Evolutionary conservation across 2,888 invertebrate species (phyloP).

Genomic region (Lepetodrilus schrolli): DNA sequence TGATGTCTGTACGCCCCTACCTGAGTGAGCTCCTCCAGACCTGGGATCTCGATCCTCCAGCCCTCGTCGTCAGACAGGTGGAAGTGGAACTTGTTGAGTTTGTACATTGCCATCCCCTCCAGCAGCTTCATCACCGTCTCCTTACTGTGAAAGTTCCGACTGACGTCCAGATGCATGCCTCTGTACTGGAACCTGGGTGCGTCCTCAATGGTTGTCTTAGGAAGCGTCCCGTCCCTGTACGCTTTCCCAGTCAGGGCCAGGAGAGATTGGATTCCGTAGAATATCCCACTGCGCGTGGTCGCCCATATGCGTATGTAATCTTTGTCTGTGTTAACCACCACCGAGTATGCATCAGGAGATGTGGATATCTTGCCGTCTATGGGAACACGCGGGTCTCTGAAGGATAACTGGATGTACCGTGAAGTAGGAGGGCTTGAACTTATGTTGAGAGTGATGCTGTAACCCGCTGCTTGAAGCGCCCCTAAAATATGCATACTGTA

Average conservation of each 20-base stretch:
- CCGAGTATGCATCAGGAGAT: slow-evolving; percentile 46
- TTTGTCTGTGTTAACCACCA: slow-evolving; percentile 39
- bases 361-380: background rate
- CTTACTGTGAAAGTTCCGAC: slow-evolving; percentile 65
- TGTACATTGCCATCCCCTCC: slow-evolving; percentile 71
- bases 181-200: slow-evolving; percentile 57
- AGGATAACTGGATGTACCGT: slow-evolving; percentile 21
- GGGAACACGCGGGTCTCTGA: slow-evolving; percentile 15
- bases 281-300: slow-evolving; percentile 33
- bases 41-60: slow-evolving; percentile 73
- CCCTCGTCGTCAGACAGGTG: slow-evolving; percentile 74
- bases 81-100: slow-evolving; percentile 71
- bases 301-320: slow-evolving; percentile 41
- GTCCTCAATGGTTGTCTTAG: slow-evolving; percentile 46
- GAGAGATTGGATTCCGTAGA: slow-evolving; percentile 48
- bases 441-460: background rate
- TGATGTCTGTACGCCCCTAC: slow-evolving; percentile 41
- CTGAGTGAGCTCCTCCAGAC: slow-evolving; percentile 68
- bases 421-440: background rate
- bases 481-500: too few species aligned
- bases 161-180: slow-evolving; percentile 62
- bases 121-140: slow-evolving; percentile 57
- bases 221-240: slow-evolving; percentile 44
- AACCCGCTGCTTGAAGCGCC: too few species aligned
- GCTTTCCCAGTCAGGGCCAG: slow-evolving; percentile 34